Conservation (phyloP, 37 sponge, comb jelly and placozoan genomes). For the Amphimedon queenslandica region DNA sequence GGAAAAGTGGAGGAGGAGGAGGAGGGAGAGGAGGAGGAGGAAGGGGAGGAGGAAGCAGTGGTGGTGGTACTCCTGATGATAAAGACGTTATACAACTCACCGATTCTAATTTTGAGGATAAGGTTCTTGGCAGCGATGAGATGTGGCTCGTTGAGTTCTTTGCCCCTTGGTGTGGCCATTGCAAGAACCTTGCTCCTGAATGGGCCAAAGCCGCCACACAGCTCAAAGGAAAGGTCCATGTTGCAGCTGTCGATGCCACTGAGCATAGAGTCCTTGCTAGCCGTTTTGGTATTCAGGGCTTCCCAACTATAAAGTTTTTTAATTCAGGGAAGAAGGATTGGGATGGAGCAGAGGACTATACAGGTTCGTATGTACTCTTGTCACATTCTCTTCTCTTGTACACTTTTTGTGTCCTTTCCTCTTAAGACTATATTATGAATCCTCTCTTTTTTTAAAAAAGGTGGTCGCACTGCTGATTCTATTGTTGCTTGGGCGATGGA, state of each 20-base stretch:
- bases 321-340: conserved; percentile 84
- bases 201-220: conserved; percentile 90
- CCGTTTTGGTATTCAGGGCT: conserved; percentile 76
- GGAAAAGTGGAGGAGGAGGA: conserved; percentile 24
- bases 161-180: conserved; percentile 99
- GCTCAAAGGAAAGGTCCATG: conserved; percentile 79
- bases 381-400: too few species aligned
- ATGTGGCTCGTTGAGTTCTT: conserved; percentile 95
- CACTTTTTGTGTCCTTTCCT: too few species aligned
- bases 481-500: conserved; percentile 86
- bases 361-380: too few species aligned
- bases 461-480: conserved; percentile 78
- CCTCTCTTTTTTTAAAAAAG: conserved; percentile 12
- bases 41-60: conserved; percentile 18
- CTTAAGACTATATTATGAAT: too few species aligned
- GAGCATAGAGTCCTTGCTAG: conserved; percentile 48
- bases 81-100: conserved; percentile 90
- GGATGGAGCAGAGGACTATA: conserved; percentile 73
- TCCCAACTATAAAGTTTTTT: conserved; percentile 97
- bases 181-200: conserved; percentile 94
- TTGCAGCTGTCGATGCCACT: conserved; percentile 92
- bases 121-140: conserved; percentile 79
- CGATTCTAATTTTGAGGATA: conserved; percentile 82
- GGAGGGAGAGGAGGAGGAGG: conserved; percentile 12
- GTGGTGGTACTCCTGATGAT: conserved; percentile 22